These are phyloP conservation scores for Anser brachyrhynchus DNA, from an alignment of 2,113 vertebrate species.

Conservation along the genomic window DNA sequence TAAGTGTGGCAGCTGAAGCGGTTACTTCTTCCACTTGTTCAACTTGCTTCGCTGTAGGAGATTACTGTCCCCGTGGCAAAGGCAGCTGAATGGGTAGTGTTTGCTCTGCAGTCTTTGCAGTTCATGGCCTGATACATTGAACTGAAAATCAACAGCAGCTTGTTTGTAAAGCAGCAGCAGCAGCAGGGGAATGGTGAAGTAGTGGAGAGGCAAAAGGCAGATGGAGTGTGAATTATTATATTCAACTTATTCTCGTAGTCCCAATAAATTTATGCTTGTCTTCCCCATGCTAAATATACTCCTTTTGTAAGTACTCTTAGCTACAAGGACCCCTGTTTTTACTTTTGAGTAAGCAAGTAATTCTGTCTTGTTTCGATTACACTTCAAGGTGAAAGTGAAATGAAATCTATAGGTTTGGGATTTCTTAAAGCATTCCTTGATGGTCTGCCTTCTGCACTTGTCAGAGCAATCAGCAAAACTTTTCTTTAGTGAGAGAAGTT, in stretches of 20 bases:
- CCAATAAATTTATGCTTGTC: neutral
- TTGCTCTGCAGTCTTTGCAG: neutral
- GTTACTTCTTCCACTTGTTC: neutral
- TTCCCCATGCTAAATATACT: neutral
- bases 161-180: neutral
- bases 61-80: neutral
- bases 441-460: neutral
- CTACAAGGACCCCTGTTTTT: neutral
- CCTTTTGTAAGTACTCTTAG: neutral
- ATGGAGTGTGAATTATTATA: neutral
- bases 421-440: neutral
- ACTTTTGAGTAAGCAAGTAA: neutral
- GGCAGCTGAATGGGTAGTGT: neutral
- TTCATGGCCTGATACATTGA: constrained; percentile 25
- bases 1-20: neutral
- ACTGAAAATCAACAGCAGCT: constrained; percentile 1
- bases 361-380: neutral
- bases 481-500: neutral
- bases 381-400: neutral
- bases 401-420: neutral
- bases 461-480: neutral
- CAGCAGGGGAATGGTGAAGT: neutral
- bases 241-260: neutral
- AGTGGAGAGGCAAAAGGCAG: neutral
- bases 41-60: constrained; percentile 1